Percentiles rank a stretch among this genome's conserved stretches.
Conservation (phyloP, 2,113 vertebrate genomes). For the Cisticola juncidis region DNA sequence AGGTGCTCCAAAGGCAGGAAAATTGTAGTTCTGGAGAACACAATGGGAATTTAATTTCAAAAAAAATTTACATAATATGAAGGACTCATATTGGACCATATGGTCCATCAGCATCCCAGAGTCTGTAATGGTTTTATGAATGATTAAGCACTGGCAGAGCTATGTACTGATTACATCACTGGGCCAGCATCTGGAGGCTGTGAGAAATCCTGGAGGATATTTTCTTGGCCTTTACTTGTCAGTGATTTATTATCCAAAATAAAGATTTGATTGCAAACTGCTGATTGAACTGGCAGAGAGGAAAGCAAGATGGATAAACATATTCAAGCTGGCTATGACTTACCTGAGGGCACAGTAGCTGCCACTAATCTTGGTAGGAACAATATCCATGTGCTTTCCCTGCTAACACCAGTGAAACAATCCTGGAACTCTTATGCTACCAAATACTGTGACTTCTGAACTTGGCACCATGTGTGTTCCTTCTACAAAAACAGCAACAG, state of each 20-base stretch:
- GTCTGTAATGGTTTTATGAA: neutral
- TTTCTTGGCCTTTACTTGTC: slow-evolving; percentile 1
- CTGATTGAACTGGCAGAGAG: neutral
- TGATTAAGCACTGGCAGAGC: neutral
- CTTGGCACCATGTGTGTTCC: neutral
- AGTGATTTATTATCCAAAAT: neutral
- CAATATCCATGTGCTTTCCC: neutral
- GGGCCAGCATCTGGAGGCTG: neutral
- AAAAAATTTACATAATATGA: neutral
- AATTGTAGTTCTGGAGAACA: neutral
- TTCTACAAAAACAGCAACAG: neutral
- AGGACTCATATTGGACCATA: neutral
- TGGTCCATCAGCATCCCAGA: neutral
- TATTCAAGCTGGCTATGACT: neutral
- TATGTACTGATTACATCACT: neutral
- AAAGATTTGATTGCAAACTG: neutral
- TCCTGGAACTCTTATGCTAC: neutral
- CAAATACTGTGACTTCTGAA: neutral
- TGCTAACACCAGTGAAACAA: neutral
- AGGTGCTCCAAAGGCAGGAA: neutral
- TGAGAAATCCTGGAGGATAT: neutral
- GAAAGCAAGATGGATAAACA: neutral
- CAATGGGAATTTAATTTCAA: neutral
- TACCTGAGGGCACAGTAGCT: neutral
- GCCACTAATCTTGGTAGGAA: neutral